Evolutionary conservation across 2,113 vertebrate genomes (phyloP).

Genomic region (Carlito syrichta): DNA sequence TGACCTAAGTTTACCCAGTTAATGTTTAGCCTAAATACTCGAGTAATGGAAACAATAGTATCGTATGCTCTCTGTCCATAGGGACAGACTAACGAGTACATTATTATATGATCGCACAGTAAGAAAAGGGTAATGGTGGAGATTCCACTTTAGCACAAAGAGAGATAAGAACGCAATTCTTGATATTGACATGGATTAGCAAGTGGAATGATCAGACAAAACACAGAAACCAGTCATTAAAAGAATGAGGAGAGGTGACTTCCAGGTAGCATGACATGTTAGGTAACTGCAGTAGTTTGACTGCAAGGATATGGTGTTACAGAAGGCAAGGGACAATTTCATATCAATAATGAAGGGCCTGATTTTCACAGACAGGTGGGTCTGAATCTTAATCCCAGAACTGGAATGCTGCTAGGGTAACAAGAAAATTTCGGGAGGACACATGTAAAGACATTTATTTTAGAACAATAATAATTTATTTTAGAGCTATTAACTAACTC

Average conservation of each 20-base stretch:
- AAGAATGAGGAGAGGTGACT: background rate
- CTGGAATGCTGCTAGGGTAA: background rate
- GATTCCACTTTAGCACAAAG: background rate
- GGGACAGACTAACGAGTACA: background rate
- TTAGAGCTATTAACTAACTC: background rate
- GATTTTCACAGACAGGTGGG: background rate
- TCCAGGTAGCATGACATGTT: background rate
- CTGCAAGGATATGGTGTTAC: background rate
- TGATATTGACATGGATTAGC: background rate
- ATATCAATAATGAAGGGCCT: background rate
- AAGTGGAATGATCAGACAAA: background rate
- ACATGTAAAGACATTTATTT: background rate
- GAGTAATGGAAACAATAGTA: background rate
- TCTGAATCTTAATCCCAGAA: background rate
- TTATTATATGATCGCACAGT: background rate
- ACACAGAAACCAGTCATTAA: background rate
- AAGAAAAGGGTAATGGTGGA: background rate
- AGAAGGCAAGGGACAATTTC: background rate
- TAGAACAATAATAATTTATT: too few relatives aligned
- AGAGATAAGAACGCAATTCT: background rate
- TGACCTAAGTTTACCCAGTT: background rate
- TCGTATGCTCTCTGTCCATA: too few relatives aligned
- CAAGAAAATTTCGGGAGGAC: background rate
- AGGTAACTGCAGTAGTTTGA: background rate
- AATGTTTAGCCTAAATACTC: background rate